Percentiles rank a stretch among this genome's conserved stretches.
phyloP scores from a whole-genome alignment of 2,113 vertebrate species.

The Gopherus evgoodei region DNA sequence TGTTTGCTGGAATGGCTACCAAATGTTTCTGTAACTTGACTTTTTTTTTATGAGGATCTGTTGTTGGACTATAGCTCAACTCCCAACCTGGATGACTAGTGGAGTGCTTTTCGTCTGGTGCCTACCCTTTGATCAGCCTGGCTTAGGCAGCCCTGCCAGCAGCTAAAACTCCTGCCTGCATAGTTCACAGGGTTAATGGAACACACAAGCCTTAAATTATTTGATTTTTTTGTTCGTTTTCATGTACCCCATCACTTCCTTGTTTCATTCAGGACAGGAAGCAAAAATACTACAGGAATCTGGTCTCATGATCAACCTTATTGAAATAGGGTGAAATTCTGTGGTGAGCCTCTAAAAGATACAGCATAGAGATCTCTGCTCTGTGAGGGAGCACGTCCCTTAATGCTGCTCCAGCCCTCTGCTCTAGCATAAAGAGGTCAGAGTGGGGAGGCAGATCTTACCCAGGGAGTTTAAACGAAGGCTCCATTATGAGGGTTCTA shows the following conservation, averaged over 20 bases:
- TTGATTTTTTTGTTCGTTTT: neutral
- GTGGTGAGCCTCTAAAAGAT: neutral
- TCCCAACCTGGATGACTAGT: too few relatives aligned
- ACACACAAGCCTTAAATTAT: too few relatives aligned
- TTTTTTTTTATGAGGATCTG: too few relatives aligned
- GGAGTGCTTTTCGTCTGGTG: too few relatives aligned
- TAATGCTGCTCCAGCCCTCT: neutral
- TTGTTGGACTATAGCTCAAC: too few relatives aligned
- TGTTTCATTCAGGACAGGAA: neutral
- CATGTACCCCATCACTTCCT: neutral
- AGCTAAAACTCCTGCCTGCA: too few relatives aligned
- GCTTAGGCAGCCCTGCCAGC: too few relatives aligned
- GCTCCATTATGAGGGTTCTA: fast-evolving
- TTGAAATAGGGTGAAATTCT: neutral
- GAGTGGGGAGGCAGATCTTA: neutral
- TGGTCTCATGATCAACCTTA: neutral
- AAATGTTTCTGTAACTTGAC: too few relatives aligned
- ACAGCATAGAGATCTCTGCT: neutral
- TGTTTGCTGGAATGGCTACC: too few relatives aligned
- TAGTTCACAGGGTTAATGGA: too few relatives aligned
- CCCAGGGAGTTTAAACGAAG: neutral
- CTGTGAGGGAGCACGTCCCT: neutral
- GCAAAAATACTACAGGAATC: neutral
- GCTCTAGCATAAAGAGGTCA: neutral
- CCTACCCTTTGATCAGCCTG: too few relatives aligned